These are phyloP conservation scores for Diplodus sargus DNA, from an alignment of 2,797 vertebrate species.

Conservation along the genomic window DNA sequence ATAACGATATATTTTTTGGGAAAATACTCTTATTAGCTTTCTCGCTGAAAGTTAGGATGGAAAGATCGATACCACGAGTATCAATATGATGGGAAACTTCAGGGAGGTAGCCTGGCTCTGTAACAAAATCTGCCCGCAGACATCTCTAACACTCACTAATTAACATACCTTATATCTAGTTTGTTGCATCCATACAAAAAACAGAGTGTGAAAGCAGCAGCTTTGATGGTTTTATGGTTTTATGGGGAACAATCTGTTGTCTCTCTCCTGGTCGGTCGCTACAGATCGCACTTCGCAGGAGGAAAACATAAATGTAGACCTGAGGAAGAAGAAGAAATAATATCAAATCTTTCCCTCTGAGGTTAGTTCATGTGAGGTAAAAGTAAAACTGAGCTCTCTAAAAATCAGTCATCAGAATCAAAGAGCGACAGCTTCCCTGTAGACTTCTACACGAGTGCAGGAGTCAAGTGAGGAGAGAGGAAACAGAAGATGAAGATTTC, in stretches of 20 bases:
- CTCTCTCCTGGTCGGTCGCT: background rate
- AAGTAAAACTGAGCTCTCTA: background rate
- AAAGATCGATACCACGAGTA: background rate
- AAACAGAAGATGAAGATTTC: background rate
- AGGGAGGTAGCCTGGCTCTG: background rate
- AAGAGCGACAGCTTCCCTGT: background rate
- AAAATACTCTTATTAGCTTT: too few species aligned
- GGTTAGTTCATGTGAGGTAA: background rate
- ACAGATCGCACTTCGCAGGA: background rate
- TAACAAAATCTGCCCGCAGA: background rate
- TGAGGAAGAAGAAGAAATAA: background rate
- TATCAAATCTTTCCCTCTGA: background rate
- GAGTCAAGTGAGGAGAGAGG: background rate
- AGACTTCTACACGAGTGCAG: background rate
- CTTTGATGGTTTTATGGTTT: too few species aligned
- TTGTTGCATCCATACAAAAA: background rate
- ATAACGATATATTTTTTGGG: too few species aligned
- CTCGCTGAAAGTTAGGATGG: background rate
- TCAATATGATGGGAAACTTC: background rate
- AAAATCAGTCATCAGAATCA: constrained; percentile 19
- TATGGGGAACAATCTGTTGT: background rate
- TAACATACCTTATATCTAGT: background rate
- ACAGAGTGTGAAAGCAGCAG: background rate
- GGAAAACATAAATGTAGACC: background rate
- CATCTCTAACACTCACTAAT: background rate